Evolutionary conservation across 2,888 invertebrate species (phyloP), one percentile per base, ranked within the genome.

Genomic region (Drosophila putrida): DNA sequence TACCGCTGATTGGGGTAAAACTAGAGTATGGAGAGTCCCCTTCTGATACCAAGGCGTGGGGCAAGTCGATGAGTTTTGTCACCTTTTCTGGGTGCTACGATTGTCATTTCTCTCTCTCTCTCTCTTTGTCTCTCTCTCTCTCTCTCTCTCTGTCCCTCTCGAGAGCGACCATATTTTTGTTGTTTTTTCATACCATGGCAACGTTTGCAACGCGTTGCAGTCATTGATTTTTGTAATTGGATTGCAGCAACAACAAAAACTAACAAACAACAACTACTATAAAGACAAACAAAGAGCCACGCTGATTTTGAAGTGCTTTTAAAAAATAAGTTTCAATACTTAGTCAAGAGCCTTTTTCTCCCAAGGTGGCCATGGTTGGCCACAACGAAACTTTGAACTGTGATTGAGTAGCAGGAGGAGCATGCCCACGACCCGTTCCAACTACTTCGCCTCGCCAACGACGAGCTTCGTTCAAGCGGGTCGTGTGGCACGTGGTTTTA

Each of bases 221-320:
- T 25, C 86, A 83, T 83, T 83, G 83, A 83, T 83, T 83, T 82
- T 83, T 69, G 67, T 72, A 78, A 83, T 81, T 82, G 80, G 77
- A 71, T 60, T 79, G 82, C 85, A 78, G 28, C 27, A 47, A 36
- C 28, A 62, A 55, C 25, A 71, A 60, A 43, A 47, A 44, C 20
- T 13, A 54, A 28, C 38, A 58, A 15, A 50, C 63, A 38, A 27
- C 63, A 66, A 49, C 55, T 51, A 38, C 51, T 62, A 57, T 20
- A 35, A 35, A 38, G 35, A 36, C 59, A 58, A 53, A 75, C 64
- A 71, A 83, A 68, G 71, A 63, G 44, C 61, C 38, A 43, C 62
- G 69, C 62, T 67, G 54, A 67, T 76, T 82, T 82, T 73, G 47
- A 77, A 76, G 82, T 73, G 71, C 74, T 73, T 73, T 57, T 35